phyloP scores from a whole-genome alignment of 2,888 invertebrate species.

The Microchrysa polita region DNA sequence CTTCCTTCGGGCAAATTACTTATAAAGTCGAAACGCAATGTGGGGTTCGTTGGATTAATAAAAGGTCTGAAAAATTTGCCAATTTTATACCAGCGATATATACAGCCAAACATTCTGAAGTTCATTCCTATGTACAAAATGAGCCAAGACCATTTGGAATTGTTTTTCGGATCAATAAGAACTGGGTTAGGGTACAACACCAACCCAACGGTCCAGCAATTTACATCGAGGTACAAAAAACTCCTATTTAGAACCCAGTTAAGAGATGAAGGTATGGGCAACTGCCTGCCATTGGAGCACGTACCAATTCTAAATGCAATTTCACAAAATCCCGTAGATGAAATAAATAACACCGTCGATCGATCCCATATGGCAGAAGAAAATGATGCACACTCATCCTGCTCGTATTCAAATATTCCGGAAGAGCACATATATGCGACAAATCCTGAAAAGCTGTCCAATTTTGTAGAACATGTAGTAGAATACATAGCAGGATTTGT shows the following conservation, averaged over 20 bases:
- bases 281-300: slow-evolving; percentile 13
- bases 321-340: too few species aligned
- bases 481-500: too few species aligned
- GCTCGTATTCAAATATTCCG: too few species aligned
- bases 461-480: too few species aligned
- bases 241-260: neutral
- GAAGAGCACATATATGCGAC: too few species aligned
- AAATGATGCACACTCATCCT: too few species aligned
- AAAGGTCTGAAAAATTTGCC: neutral
- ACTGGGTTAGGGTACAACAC: slow-evolving; percentile 16
- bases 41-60: too few species aligned
- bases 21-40: too few species aligned
- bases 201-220: slow-evolving; percentile 25
- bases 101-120: neutral
- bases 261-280: slow-evolving; percentile 10
- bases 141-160: slow-evolving; percentile 25
- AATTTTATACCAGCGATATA: slow-evolving; percentile 21
- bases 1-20: too few species aligned
- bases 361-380: too few species aligned
- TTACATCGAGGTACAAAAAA: slow-evolving; percentile 1
- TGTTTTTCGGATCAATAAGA: slow-evolving; percentile 25
- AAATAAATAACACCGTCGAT: too few species aligned
- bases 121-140: slow-evolving; percentile 32
- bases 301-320: slow-evolving; percentile 11
- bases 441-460: too few species aligned